Percentiles rank a stretch among this genome's conserved stretches.
Conservation (phyloP, 2,113 vertebrate genomes). For the Clarias magur region DNA sequence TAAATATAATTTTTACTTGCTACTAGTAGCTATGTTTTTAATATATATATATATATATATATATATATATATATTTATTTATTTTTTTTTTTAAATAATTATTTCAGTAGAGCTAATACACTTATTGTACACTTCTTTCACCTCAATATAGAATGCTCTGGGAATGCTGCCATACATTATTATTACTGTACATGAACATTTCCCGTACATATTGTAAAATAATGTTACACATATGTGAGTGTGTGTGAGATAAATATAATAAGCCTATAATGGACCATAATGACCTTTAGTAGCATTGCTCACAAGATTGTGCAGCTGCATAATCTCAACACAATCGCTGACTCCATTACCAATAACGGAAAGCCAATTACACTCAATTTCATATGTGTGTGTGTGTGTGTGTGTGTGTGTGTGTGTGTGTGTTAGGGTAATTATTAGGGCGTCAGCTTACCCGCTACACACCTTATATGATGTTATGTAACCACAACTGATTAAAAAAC, state of each 20-base stretch:
- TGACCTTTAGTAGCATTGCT: not conserved
- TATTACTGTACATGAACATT: not conserved
- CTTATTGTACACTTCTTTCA: not conserved
- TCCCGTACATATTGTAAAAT: not conserved
- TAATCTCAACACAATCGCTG: slow-evolving; percentile 4
- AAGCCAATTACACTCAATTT: not conserved
- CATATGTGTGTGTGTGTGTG: not conserved
- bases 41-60: too few relatives aligned
- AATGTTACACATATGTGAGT: slow-evolving; percentile 2
- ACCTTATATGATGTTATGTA: slow-evolving; percentile 26
- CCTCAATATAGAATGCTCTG: not conserved
- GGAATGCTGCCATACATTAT: not conserved
- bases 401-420: not conserved
- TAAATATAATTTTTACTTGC: not conserved
- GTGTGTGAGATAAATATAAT: slow-evolving; percentile 2
- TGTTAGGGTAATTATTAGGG: slow-evolving; percentile 1
- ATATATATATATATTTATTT: too few relatives aligned
- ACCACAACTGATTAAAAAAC: slow-evolving; percentile 8
- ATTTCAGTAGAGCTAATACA: not conserved
- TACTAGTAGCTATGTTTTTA: not conserved
- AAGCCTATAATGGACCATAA: not conserved
- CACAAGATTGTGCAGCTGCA: not conserved
- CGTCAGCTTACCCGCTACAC: not conserved
- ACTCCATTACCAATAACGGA: slow-evolving; percentile 13
- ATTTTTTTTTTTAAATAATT: not conserved